Base-by-base conservation (phyloP, 2,888 invertebrate species). In the Neoascia interrupta region DNA sequence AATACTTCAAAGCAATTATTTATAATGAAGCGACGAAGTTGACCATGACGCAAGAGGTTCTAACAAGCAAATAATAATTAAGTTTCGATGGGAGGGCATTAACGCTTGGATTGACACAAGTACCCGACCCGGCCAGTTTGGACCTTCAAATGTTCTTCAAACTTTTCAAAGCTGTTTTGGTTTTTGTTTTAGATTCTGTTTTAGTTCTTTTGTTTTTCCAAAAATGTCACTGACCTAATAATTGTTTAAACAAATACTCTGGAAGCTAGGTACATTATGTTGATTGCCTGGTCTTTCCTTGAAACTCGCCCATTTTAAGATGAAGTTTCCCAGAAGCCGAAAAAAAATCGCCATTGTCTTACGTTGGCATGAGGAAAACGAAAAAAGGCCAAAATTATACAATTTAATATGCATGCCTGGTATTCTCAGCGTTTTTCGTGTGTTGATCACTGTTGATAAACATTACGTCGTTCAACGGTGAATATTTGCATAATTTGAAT, bases 401-500 rank as follows among this genome's bases (percentile, higher is more conserved):
- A 58, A 66, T 58, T 74, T 61, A 68, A 28, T 74, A 74, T 74
- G 68, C 74, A 54, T 37, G 60, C 49, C 74, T 45, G 23, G 47
- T 49, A 49, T n/a, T 56, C 31, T 31, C n/a, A n/a, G n/a, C n/a
- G n/a, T n/a, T 31, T 11, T 53, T n/a, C 21, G 36, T 13, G 6
- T 19, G n/a, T 37, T 26, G 53, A 53, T 61, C 26, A 36, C 21
- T 68, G 37, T 45, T 68, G 51, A 31, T 58, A 41, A 58, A 36
- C 37, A 51, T 58, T 58, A 36, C 37, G 15, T 37, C 18, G 43
- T 26, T 66, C n/a, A 68, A 74, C 74, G 47, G 74, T 74, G 60
- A 74, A 74, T 68, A 53, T 74, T 74, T 68, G 68, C 74, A 74
- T 61, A 66, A 39, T 47, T 73, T 53, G 13, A 53, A 43, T 73